phyloP scores from a whole-genome alignment of 1,140 invertebrate genomes.

The Aplysia californica region DNA sequence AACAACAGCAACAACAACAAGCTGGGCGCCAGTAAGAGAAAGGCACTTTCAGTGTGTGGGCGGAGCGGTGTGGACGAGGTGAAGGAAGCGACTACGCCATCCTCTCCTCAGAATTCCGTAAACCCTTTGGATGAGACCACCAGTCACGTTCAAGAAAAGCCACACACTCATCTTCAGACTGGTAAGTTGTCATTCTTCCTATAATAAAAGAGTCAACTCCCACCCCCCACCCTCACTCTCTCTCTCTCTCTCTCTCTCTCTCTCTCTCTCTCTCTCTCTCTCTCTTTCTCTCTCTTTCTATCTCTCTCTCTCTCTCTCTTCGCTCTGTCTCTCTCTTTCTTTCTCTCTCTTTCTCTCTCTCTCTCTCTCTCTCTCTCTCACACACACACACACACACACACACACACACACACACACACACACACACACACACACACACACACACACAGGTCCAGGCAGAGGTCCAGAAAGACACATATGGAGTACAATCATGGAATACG shows the following conservation, averaged over 20 bases:
- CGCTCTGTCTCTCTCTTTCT: background rate
- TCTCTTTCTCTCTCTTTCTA: too few relatives aligned
- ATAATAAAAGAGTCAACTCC: background rate
- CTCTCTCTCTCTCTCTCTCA: background rate
- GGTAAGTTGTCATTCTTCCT: background rate
- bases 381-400: background rate
- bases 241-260: background rate
- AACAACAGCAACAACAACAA: too few relatives aligned
- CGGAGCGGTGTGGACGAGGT: background rate
- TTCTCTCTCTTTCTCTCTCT: background rate
- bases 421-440: slow-evolving; percentile 5
- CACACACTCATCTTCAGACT: background rate
- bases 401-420: slow-evolving; percentile 6
- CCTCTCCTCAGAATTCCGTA: background rate
- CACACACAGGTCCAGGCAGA: background rate
- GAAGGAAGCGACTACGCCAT: too few relatives aligned
- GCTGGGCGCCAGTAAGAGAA: too few relatives aligned
- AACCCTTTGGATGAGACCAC: too few relatives aligned
- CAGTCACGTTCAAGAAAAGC: background rate
- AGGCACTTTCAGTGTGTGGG: background rate
- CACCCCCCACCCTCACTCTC: too few relatives aligned
- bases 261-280: background rate
- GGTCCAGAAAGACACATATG: slow-evolving; percentile 12
- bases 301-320: too few relatives aligned
- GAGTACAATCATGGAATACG: slow-evolving; percentile 22